Percentiles rank a stretch among this genome's conserved stretches.
Evolutionary conservation across 37 sponge, comb jelly and placozoan genomes (phyloP).

Genomic region (Hexactinellida sp.): DNA sequence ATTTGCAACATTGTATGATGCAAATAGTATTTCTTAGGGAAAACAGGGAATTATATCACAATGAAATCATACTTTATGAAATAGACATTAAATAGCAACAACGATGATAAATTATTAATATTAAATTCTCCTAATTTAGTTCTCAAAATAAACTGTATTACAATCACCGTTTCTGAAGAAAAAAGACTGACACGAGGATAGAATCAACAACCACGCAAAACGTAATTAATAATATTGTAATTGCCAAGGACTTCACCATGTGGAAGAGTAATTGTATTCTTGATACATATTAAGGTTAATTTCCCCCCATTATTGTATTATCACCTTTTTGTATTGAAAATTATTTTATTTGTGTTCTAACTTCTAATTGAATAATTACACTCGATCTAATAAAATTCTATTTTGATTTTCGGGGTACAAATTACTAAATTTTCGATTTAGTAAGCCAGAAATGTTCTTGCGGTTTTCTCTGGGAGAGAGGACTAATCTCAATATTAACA

Average conservation of each 20-base stretch:
- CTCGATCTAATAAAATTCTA: not conserved
- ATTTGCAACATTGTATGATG: no score
- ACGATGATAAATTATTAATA: no score
- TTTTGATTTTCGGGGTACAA: not conserved
- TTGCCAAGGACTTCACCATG: not conserved
- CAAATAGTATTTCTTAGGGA: no score
- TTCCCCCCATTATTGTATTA: not conserved
- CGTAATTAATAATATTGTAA: no score
- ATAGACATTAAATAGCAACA: no score
- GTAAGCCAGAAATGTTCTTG: constrained; percentile 46
- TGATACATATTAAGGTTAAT: not conserved
- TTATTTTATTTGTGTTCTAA: no score
- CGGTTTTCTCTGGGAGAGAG: constrained; percentile 44
- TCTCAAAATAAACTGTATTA: no score
- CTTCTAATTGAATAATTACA: not conserved
- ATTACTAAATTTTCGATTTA: not conserved
- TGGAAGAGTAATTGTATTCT: not conserved
- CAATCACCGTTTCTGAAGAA: not conserved
- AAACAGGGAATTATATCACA: no score
- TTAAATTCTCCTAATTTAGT: no score
- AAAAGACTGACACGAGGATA: not conserved
- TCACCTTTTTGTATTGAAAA: not conserved
- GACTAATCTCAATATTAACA: constrained; percentile 53
- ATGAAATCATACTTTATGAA: no score
- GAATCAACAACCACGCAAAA: no score